phyloP scores from a whole-genome alignment of 2,888 invertebrate species.

The Aromia moschata region DNA sequence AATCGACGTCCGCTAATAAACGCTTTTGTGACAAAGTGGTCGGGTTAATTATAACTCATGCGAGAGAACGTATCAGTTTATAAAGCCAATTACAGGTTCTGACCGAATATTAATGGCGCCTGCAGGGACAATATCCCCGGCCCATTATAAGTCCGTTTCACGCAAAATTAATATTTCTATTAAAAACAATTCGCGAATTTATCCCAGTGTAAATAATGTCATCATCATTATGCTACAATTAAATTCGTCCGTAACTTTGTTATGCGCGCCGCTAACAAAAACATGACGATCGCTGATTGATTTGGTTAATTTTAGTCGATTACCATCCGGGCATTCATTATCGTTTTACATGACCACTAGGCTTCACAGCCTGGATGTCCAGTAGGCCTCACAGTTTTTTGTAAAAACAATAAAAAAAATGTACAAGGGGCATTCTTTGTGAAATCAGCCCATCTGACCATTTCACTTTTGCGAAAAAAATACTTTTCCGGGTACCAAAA shows the following conservation, averaged over 20 bases:
- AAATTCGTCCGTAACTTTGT: conserved; percentile 21
- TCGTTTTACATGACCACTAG: no score
- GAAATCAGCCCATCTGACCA: no score
- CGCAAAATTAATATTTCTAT: conserved; percentile 30
- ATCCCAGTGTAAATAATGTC: conserved; percentile 20
- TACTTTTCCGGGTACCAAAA: no score
- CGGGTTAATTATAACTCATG: conserved; percentile 18
- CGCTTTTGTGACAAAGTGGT: conserved; percentile 19
- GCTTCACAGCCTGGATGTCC: no score
- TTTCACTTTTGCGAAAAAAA: no score
- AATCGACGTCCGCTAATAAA: neutral
- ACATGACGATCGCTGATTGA: conserved; percentile 22
- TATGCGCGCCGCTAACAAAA: conserved; percentile 11
- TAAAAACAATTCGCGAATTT: conserved; percentile 28
- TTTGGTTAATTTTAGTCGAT: conserved; percentile 2
- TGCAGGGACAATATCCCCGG: conserved; percentile 9
- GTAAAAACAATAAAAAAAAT: no score
- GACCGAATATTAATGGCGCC: conserved; percentile 33
- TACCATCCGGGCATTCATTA: neutral
- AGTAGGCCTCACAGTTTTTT: no score
- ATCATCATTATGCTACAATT: conserved; percentile 24
- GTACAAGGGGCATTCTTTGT: no score
- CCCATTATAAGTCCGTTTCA: conserved; percentile 15
- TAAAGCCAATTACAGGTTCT: conserved; percentile 32
- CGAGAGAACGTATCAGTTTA: conserved; percentile 30